phyloP scores from a whole-genome alignment of 2,113 vertebrate genomes.

The Lycaon pictus region DNA sequence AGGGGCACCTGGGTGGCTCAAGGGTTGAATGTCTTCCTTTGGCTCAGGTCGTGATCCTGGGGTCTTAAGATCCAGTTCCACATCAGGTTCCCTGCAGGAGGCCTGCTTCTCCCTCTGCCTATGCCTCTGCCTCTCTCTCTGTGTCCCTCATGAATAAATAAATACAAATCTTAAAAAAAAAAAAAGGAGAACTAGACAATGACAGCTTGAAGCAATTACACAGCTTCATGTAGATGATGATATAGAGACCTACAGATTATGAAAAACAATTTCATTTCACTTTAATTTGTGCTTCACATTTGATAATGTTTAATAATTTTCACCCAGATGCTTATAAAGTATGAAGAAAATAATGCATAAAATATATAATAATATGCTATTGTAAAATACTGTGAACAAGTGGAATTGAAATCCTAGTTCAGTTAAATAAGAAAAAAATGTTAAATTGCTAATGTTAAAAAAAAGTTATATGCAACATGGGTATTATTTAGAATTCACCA shows the following conservation, averaged over 20 bases:
- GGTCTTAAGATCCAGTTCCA: no score
- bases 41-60: no score
- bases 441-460: neutral
- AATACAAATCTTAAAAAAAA: no score
- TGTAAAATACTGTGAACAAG: neutral
- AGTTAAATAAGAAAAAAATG: neutral
- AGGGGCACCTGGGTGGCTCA: no score
- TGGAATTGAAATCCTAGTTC: neutral
- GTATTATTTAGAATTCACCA: neutral
- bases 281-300: neutral
- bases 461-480: neutral
- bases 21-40: no score
- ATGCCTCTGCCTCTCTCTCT: no score
- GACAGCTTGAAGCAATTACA: neutral
- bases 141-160: no score
- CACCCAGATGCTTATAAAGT: neutral
- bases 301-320: conserved; percentile 34
- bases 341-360: neutral
- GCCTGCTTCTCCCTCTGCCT: no score
- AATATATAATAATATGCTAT: neutral
- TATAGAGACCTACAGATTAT: neutral
- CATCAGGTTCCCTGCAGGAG: no score
- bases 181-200: neutral
- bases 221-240: neutral
- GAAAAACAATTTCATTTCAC: neutral